Percentiles rank a stretch among this genome's conserved stretches.
phyloP scores from a whole-genome alignment of 2,113 vertebrate genomes.

The Oncorhynchus masou region DNA sequence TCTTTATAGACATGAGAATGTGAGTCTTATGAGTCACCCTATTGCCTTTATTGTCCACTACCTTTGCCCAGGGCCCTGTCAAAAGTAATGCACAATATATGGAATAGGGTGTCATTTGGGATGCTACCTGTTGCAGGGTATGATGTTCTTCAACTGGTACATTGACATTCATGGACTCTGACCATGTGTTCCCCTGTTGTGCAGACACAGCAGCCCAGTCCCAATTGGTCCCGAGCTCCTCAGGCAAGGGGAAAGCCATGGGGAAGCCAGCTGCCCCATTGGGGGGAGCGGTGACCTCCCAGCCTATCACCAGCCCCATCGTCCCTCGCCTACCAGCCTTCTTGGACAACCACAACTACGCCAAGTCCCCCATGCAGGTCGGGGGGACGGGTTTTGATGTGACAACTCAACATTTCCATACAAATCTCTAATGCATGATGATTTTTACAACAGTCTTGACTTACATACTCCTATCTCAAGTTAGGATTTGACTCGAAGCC shows the following conservation, averaged over 20 bases:
- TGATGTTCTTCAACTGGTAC: no score
- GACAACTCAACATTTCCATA: no score
- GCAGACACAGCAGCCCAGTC: slow-evolving; percentile 67
- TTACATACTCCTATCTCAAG: not conserved
- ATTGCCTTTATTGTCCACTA: no score
- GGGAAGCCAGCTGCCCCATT: slow-evolving; percentile 69
- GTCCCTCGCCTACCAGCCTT: slow-evolving; percentile 92
- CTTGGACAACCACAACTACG: slow-evolving; percentile 98
- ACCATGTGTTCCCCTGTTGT: not conserved
- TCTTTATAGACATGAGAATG: not conserved
- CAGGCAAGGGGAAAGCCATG: slow-evolving; percentile 76
- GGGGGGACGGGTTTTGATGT: not conserved
- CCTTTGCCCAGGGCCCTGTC: no score
- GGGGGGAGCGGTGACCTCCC: slow-evolving; percentile 66
- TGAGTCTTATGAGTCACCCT: no score
- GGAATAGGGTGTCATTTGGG: no score
- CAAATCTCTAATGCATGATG: not conserved
- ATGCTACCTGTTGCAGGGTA: no score
- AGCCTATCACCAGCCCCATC: slow-evolving; percentile 69
- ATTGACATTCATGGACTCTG: no score
- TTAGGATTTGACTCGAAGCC: no score
- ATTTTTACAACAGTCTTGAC: not conserved
- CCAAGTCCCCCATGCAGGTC: slow-evolving; percentile 98
- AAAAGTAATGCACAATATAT: no score
- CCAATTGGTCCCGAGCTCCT: slow-evolving; percentile 58